phyloP scores from a whole-genome alignment of 1,140 invertebrate genomes.

The Bombus huntii region DNA sequence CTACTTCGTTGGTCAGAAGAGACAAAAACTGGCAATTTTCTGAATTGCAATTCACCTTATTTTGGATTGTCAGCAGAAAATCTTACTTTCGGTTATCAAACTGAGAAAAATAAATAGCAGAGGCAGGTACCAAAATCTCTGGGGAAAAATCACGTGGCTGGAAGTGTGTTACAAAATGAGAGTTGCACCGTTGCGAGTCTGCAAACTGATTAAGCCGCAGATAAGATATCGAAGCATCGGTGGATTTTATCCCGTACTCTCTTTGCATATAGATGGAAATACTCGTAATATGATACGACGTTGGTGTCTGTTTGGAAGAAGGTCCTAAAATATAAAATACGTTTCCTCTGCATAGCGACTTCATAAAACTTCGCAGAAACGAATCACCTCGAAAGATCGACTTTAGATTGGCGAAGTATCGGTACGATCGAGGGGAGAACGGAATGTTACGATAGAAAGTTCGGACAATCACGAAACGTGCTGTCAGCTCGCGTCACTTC shows the following conservation, averaged over 20 bases:
- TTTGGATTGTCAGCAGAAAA: neutral
- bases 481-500: neutral
- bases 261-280: conserved; percentile 71
- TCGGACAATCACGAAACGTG: neutral
- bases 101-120: too few species aligned
- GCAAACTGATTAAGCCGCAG: conserved; percentile 23
- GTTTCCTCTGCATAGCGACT: neutral
- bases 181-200: neutral
- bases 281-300: neutral
- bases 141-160: neutral
- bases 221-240: conserved; percentile 31
- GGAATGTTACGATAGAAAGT: conserved; percentile 7
- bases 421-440: too few species aligned
- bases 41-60: too few species aligned
- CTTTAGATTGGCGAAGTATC: conserved; percentile 12
- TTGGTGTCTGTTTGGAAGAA: too few species aligned
- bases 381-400: neutral
- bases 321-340: neutral
- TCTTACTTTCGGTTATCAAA: neutral
- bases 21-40: too few species aligned
- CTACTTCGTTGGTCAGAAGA: too few species aligned
- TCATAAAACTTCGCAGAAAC: conserved; percentile 30
- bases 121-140: neutral
- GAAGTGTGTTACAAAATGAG: neutral
- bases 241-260: conserved; percentile 61